A percentile compares a stretch with the other conserved stretches of the same genome.
Evolutionary conservation across 2,888 invertebrate species (phyloP).

Genomic region (Gortyna flavago): DNA sequence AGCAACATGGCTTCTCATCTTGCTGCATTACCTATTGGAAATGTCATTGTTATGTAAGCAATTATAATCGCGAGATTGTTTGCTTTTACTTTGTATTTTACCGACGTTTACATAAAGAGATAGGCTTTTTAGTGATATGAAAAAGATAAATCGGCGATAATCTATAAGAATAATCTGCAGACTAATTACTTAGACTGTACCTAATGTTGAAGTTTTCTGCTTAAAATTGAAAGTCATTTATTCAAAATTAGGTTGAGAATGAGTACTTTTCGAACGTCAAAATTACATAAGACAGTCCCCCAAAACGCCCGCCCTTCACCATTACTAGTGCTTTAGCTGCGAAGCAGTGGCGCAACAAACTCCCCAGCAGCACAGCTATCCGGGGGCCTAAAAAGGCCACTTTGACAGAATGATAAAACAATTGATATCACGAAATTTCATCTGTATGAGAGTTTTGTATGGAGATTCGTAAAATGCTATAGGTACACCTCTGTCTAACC

Average conservation of each 20-base stretch:
- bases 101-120: conserved; percentile 12
- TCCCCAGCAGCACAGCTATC: too few relatives aligned
- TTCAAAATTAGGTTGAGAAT: background rate
- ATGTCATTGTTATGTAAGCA: background rate
- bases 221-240: background rate
- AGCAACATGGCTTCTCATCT: conserved; percentile 19
- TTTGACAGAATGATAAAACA: too few relatives aligned
- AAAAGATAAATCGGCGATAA: background rate
- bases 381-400: too few relatives aligned
- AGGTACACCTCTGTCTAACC: too few relatives aligned
- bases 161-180: background rate
- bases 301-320: background rate
- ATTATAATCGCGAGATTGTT: conserved; percentile 1
- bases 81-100: conserved; percentile 16
- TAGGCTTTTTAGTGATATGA: conserved; percentile 9
- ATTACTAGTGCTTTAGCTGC: background rate
- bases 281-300: background rate
- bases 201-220: background rate
- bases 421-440: too few relatives aligned
- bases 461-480: too few relatives aligned
- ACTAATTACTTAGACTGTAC: background rate
- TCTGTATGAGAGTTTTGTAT: too few relatives aligned
- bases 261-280: too few relatives aligned
- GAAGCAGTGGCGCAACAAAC: background rate
- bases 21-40: background rate